phyloP scores from a whole-genome alignment of 2,888 invertebrate genomes.

The Amiota communis region DNA sequence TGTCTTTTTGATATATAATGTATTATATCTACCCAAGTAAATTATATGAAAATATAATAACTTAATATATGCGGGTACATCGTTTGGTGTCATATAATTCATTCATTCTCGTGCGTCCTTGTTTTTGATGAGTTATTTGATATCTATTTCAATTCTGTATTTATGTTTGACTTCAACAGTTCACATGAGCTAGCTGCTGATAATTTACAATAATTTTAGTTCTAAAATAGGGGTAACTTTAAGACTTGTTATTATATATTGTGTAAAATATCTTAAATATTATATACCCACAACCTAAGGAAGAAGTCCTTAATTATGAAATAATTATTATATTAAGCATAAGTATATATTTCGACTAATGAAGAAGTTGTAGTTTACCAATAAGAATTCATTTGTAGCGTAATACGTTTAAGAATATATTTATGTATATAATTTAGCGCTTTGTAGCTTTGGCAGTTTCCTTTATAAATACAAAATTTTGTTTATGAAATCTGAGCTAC shows the following conservation, averaged over 20 bases:
- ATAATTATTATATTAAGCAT: constrained; percentile 44
- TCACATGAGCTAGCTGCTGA: too few species aligned
- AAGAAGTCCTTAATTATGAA: constrained; percentile 56
- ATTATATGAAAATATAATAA: too few species aligned
- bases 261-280: neutral
- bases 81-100: too few species aligned
- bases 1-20: too few species aligned
- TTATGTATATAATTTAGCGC: constrained; percentile 31
- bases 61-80: too few species aligned
- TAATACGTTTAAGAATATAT: constrained; percentile 25
- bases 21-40: too few species aligned
- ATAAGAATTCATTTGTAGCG: constrained; percentile 68
- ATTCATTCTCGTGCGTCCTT: too few species aligned
- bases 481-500: constrained; percentile 46
- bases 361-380: constrained; percentile 70
- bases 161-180: too few species aligned
- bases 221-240: too few species aligned
- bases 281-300: constrained; percentile 63
- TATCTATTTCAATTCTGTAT: too few species aligned
- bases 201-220: too few species aligned
- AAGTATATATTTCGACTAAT: constrained; percentile 64
- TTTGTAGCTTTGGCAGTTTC: constrained; percentile 61
- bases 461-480: constrained; percentile 39
- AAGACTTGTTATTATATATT: neutral
- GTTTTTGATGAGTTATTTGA: too few species aligned